phyloP scores from a whole-genome alignment of 2,888 invertebrate genomes.

The Mesorhabditis spiculigera region DNA sequence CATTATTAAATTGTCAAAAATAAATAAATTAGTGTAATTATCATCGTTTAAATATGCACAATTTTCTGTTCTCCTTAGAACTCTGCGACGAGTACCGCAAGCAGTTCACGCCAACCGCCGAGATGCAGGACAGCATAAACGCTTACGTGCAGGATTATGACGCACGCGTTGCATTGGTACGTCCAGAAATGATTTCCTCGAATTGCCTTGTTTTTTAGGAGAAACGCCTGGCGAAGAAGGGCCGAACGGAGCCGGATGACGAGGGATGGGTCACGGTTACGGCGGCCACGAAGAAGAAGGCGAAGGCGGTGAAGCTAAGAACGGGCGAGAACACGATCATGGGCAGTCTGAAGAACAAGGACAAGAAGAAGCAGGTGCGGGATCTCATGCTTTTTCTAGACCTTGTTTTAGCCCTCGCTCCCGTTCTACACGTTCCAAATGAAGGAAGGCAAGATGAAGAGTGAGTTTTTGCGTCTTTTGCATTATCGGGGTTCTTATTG shows the following conservation, averaged over 20 bases:
- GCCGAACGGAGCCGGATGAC: background rate
- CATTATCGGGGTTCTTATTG: too few relatives aligned
- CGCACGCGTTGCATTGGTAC: background rate
- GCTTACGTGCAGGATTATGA: background rate
- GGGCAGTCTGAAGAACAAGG: background rate
- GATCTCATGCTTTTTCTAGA: background rate
- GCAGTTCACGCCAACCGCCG: background rate
- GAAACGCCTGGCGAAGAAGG: background rate
- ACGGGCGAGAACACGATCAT: slow-evolving; percentile 2
- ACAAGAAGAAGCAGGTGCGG: background rate
- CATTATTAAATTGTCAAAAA: too few relatives aligned
- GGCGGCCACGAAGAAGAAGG: slow-evolving; percentile 1
- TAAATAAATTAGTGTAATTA: background rate
- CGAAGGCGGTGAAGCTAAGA: background rate
- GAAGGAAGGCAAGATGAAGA: background rate
- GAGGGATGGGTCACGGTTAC: background rate
- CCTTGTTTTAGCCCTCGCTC: background rate
- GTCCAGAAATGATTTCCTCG: background rate
- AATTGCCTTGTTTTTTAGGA: too few relatives aligned
- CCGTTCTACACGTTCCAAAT: slow-evolving; percentile 2
- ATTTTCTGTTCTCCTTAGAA: background rate
- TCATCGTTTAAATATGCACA: background rate
- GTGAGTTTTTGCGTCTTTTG: background rate
- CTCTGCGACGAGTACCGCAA: background rate
- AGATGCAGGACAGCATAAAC: background rate